Base-by-base conservation (phyloP, 2,888 invertebrate genomes). In the Caradrina kadenii region DNA sequence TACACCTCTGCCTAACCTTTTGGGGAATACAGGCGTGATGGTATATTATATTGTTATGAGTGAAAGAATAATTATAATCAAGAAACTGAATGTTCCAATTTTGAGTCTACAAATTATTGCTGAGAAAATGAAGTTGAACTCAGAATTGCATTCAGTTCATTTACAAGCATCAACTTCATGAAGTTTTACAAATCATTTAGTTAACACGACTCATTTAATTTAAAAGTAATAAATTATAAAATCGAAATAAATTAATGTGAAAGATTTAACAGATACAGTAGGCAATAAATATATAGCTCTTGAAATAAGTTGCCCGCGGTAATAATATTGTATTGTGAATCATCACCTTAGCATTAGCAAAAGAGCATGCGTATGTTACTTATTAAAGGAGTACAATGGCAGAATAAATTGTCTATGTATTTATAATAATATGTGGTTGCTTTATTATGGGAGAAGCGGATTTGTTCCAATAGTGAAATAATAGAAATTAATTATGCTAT, bases 211-310 rank as follows among this genome's bases (percentile, higher is more conserved):
- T 74, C 15, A 8, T 61, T 69, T 65, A 53, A 75, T 75, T 75
- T 22, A 31, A 22, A 75, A 22, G 42, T 21, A 58, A 69, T 75
- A 73, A 73, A 69, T 69, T 15, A 53, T 5, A 58, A 42, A 69
- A 56, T 76, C 56, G 48, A 64, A 76, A 76, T 56, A 71, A 76
- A 71, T 76, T 48, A 49, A 75, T 76, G n/a, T 56, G 50, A 64
- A 60, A 69, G 70, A 71, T 70, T 65, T 76, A 61, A 65, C 65
- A 65, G 77, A 65, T 76, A 75, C 72, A 45, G 65, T 72, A 75
- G 72, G 72, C 77, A 50, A 75, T 76, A 75, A 76, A 75, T 76
- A 76, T 55, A 49, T 58, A 72, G n/a, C 49, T 76, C 77, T 69
- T 65, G 77, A 76, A 65, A 75, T 61, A 75, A 58, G 65, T 61